Percentiles rank a stretch among this genome's conserved stretches.
Conservation (phyloP, 1,140 invertebrate species). For the Drosophila rhopaloa region DNA sequence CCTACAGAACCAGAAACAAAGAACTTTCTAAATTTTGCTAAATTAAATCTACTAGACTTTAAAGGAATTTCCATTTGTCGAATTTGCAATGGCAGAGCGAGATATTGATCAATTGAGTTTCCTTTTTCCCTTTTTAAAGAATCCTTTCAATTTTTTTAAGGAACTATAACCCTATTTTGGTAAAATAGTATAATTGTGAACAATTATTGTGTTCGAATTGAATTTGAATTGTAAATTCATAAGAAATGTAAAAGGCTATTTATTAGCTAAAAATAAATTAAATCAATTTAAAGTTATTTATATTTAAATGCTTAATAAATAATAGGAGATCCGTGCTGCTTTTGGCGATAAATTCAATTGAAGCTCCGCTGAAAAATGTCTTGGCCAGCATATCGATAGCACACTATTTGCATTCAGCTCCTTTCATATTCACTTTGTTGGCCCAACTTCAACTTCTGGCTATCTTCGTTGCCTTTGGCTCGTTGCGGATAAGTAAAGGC, state of each 20-base stretch:
- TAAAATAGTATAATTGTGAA: too few species aligned
- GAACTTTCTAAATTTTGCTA: not conserved
- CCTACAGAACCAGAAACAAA: not conserved
- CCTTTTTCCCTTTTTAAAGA: too few species aligned
- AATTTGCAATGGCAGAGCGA: too few species aligned
- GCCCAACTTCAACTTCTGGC: slow-evolving; percentile 26
- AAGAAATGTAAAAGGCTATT: too few species aligned
- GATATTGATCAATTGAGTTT: too few species aligned
- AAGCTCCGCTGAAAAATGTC: slow-evolving; percentile 1
- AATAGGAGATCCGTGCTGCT: not conserved
- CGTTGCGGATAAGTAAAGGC: slow-evolving; percentile 21
- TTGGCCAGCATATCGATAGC: slow-evolving; percentile 19
- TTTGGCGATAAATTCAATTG: not conserved
- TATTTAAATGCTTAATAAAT: not conserved
- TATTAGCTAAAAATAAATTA: not conserved
- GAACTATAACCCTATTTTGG: too few species aligned
- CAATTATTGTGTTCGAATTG: too few species aligned
- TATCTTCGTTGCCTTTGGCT: slow-evolving; percentile 15
- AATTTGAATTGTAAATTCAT: too few species aligned
- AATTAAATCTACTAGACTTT: not conserved
- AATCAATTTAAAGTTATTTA: not conserved
- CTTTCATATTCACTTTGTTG: slow-evolving; percentile 42
- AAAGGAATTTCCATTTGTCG: too few species aligned
- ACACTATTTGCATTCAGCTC: slow-evolving; percentile 33
- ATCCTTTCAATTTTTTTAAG: too few species aligned